These are phyloP conservation scores for Thalassarche chlororhynchos DNA, from an alignment of 2,113 vertebrate species.

Conservation along the genomic window DNA sequence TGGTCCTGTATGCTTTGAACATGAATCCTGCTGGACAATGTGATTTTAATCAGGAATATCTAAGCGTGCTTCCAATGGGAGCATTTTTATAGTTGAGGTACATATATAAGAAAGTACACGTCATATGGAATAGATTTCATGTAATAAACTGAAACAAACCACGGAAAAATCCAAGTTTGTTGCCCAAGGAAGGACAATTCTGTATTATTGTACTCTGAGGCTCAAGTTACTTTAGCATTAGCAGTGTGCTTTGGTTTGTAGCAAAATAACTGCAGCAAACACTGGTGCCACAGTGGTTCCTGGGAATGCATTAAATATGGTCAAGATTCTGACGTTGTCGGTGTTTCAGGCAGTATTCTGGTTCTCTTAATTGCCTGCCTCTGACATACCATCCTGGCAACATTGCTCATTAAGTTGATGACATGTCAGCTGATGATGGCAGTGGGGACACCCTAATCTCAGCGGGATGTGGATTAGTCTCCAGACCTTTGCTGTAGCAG, in stretches of 20 bases:
- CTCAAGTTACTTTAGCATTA: not conserved
- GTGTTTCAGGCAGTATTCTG: not conserved
- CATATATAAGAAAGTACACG: rapidly evolving
- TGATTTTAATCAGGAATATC: not conserved
- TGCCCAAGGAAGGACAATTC: not conserved
- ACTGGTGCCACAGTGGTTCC: not conserved
- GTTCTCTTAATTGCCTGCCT: not conserved
- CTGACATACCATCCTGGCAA: not conserved
- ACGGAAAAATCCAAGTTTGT: not conserved
- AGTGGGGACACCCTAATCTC: not conserved
- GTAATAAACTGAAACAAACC: not conserved
- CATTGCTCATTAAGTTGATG: not conserved
- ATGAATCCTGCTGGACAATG: not conserved
- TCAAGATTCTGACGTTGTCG: not conserved
- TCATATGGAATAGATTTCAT: not conserved
- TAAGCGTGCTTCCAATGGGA: not conserved
- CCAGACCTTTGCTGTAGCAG: not conserved
- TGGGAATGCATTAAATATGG: not conserved
- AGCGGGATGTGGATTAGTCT: rapidly evolving
- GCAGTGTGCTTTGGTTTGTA: not conserved
- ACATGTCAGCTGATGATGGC: not conserved
- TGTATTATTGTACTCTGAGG: not conserved
- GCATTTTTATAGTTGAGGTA: not conserved
- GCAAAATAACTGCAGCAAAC: not conserved
- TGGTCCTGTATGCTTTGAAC: not conserved